Conservation (phyloP, 1,140 invertebrate genomes). For the Brachionus rubens region DNA sequence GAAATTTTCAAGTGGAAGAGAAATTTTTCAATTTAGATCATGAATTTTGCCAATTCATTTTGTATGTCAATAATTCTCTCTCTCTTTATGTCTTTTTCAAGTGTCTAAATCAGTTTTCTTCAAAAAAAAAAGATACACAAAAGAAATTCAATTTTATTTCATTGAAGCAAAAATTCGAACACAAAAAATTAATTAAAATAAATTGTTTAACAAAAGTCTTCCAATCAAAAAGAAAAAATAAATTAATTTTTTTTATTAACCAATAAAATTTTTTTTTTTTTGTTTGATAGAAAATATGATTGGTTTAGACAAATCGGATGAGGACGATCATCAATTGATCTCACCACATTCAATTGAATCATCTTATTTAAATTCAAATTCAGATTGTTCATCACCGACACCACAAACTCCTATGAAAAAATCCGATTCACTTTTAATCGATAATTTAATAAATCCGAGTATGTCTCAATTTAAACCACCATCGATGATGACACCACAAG, state of each 20-base stretch:
- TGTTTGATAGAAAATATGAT: constrained; percentile 11
- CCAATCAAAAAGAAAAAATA: neutral
- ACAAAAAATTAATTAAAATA: constrained; percentile 4
- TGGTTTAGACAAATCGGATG: neutral
- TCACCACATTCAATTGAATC: constrained; percentile 22
- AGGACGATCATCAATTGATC: constrained; percentile 13
- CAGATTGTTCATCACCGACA: constrained; percentile 17
- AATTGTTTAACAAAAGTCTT: neutral
- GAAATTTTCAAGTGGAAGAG: too few relatives aligned
- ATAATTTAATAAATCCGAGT: neutral
- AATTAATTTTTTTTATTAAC: neutral
- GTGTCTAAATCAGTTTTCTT: neutral
- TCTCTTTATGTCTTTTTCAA: neutral
- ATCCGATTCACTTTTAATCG: neutral
- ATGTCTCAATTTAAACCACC: constrained; percentile 22
- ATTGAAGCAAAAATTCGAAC: neutral
- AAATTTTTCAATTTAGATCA: too few relatives aligned
- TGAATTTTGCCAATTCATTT: too few relatives aligned
- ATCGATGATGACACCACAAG: neutral
- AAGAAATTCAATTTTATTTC: neutral
- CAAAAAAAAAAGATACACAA: neutral
- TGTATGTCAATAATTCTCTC: too few relatives aligned
- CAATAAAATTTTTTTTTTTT: constrained; percentile 15
- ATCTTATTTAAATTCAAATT: constrained; percentile 15
- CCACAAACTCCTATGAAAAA: constrained; percentile 5